phyloP scores from a whole-genome alignment of 92 coral and sea anemone genomes.

The Blastomussa wellsi region DNA sequence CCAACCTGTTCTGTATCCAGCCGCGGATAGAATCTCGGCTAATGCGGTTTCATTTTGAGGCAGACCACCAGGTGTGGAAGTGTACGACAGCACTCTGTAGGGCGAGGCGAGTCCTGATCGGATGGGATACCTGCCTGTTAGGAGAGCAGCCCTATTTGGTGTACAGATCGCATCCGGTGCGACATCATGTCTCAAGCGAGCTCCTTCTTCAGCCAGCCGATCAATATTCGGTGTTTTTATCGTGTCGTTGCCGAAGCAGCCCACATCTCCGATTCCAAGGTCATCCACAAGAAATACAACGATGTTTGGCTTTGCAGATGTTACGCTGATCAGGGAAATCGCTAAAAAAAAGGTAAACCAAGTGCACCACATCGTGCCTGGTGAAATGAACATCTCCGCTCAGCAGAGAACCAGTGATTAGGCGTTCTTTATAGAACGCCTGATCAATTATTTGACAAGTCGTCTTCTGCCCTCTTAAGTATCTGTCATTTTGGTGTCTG shows the following conservation, averaged over 20 bases:
- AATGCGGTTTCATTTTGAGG: constrained; percentile 74
- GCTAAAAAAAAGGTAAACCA: neutral
- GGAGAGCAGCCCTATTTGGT: constrained; percentile 85
- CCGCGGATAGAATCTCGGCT: constrained; percentile 50
- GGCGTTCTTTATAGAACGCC: no score
- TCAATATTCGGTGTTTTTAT: constrained; percentile 88
- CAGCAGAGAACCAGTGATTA: no score
- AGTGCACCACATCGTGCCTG: neutral
- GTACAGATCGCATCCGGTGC: constrained; percentile 83
- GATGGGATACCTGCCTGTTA: constrained; percentile 87
- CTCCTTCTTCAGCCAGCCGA: constrained; percentile 80
- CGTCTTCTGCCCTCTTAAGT: no score
- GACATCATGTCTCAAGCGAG: constrained; percentile 69
- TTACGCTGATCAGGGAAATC: neutral
- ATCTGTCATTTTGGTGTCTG: no score
- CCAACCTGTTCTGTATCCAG: constrained; percentile 70
- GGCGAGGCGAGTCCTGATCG: constrained; percentile 71
- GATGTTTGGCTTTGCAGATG: constrained; percentile 54
- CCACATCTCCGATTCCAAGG: constrained; percentile 81
- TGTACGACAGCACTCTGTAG: constrained; percentile 40
- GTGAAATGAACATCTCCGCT: no score
- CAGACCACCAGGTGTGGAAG: constrained; percentile 66
- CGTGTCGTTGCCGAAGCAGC: constrained; percentile 86
- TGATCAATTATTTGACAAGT: no score
- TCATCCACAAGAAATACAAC: constrained; percentile 83